phyloP scores from a whole-genome alignment of 2,113 vertebrate genomes.

The Sardina pilchardus region DNA sequence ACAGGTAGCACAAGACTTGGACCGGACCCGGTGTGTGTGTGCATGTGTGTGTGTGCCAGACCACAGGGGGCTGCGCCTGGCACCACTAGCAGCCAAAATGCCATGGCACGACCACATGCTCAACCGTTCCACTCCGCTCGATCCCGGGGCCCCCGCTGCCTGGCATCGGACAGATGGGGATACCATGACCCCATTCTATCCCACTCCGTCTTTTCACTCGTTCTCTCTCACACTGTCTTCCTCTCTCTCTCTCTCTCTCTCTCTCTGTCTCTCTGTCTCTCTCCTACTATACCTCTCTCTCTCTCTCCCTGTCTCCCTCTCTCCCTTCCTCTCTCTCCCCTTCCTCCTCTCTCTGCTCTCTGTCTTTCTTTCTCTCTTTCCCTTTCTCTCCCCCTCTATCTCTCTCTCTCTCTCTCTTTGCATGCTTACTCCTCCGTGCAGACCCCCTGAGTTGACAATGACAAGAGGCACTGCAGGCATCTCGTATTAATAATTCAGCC shows the following conservation, averaged over 20 bases:
- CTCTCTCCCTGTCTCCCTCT: constrained; percentile 77
- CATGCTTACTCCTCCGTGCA: background rate
- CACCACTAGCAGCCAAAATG: background rate
- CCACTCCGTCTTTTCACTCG: background rate
- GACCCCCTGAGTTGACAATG: background rate
- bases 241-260: constrained; percentile 56
- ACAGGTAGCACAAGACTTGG: background rate
- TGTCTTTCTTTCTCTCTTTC: constrained; percentile 75
- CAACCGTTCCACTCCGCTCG: background rate
- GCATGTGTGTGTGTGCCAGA: background rate
- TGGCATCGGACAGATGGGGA: background rate
- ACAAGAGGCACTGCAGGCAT: background rate
- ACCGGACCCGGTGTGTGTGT: background rate
- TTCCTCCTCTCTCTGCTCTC: constrained; percentile 57
- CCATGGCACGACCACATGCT: background rate
- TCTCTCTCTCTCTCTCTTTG: background rate
- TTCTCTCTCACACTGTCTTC: background rate
- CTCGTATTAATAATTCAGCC: background rate
- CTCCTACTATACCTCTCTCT: constrained; percentile 68
- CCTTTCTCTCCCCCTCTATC: constrained; percentile 78
- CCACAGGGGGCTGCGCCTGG: background rate
- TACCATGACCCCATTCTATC: background rate
- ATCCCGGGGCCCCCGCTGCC: background rate
- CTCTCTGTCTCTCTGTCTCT: constrained; percentile 79
- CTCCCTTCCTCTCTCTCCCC: constrained; percentile 61